Conservation (phyloP, 2,797 vertebrate species). For the Diplodus sargus region DNA sequence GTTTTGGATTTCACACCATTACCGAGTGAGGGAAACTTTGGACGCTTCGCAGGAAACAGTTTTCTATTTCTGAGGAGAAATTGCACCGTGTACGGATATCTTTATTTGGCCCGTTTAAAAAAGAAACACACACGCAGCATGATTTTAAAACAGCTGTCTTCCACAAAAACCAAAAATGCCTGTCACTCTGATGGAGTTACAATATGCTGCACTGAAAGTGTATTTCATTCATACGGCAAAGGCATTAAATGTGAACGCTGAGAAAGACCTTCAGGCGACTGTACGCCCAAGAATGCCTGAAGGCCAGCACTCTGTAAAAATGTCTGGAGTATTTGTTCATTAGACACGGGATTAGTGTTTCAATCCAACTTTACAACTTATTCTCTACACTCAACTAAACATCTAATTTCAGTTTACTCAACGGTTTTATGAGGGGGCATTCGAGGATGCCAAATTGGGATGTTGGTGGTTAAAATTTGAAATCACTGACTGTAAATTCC, state of each 20-base stretch:
- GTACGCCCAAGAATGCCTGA: constrained; percentile 32
- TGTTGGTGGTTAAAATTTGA: constrained; percentile 14
- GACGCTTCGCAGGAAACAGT: constrained; percentile 22
- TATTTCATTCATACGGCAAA: constrained; percentile 12
- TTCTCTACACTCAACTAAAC: constrained; percentile 28
- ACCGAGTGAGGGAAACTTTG: constrained; percentile 20
- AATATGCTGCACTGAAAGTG: constrained; percentile 20
- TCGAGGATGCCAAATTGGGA: constrained; percentile 2
- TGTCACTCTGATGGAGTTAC: constrained; percentile 23
- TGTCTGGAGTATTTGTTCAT: constrained; percentile 57
- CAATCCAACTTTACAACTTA: constrained; percentile 19
- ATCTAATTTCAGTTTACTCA: constrained; percentile 4
- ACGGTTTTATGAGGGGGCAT: constrained; percentile 11
- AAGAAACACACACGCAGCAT: neutral
- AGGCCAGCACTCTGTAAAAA: constrained; percentile 48
- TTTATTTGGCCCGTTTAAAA: constrained; percentile 34
- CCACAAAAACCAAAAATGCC: constrained; percentile 19
- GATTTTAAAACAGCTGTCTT: constrained; percentile 19
- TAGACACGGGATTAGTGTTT: constrained; percentile 56
- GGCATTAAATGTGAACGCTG: constrained; percentile 41
- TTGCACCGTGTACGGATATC: constrained; percentile 29
- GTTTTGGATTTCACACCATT: constrained; percentile 35
- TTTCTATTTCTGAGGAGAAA: constrained; percentile 42
- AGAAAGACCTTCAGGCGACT: constrained; percentile 23
- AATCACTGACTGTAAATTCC: neutral